These are phyloP conservation scores for Caenorhabditis afra DNA, from an alignment of 2,888 invertebrate species.

Conservation along the genomic window DNA sequence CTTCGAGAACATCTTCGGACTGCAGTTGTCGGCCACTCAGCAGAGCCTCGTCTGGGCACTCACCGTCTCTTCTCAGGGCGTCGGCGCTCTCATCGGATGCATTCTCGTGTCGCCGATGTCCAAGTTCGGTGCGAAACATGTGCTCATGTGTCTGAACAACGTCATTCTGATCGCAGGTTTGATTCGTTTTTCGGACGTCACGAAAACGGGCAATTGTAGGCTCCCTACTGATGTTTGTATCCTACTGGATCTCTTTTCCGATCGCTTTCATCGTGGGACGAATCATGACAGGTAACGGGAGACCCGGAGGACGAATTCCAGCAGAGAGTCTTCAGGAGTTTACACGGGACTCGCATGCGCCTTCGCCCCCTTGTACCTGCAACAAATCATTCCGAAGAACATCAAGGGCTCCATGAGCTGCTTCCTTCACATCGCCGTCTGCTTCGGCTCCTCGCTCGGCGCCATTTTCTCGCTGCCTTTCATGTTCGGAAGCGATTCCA, in stretches of 20 bases:
- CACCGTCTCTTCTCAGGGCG: conserved; percentile 70
- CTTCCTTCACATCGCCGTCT: conserved; percentile 76
- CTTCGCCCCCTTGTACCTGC: conserved; percentile 73
- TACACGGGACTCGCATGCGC: conserved; percentile 73
- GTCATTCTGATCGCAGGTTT: conserved; percentile 53
- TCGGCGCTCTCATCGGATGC: conserved; percentile 76
- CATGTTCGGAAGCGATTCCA: conserved; percentile 68
- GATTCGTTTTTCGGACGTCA: no score
- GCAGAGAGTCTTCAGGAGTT: conserved; percentile 58
- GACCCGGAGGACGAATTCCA: no score
- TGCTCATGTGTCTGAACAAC: conserved; percentile 62
- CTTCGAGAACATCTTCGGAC: conserved; percentile 55
- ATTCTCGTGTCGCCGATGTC: conserved; percentile 59
- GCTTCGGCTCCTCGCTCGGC: conserved; percentile 75
- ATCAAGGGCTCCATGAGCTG: conserved; percentile 74
- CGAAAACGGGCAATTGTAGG: conserved; percentile 5
- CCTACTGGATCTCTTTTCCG: conserved; percentile 63
- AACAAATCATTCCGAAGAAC: conserved; percentile 74
- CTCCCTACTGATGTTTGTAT: conserved; percentile 52
- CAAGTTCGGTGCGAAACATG: conserved; percentile 65
- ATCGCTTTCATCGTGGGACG: conserved; percentile 64
- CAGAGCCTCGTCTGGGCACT: conserved; percentile 69
- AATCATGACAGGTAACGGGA: conserved; percentile 49
- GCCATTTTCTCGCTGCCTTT: conserved; percentile 74
- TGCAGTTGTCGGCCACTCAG: conserved; percentile 34